Conservation (phyloP, 2,113 vertebrate genomes). For the Callorhinus ursinus region DNA sequence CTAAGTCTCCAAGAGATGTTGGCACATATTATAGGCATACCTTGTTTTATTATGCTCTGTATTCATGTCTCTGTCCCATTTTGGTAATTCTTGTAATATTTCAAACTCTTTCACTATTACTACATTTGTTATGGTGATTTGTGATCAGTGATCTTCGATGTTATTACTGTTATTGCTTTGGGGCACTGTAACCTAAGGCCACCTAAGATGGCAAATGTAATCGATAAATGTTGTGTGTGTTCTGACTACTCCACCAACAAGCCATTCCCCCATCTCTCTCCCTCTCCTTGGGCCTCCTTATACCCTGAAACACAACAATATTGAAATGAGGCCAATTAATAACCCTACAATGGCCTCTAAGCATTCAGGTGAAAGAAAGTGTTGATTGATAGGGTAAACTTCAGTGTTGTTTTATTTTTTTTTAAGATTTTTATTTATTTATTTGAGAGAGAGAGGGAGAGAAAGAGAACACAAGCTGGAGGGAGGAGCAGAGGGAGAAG, state of each 20-base stretch:
- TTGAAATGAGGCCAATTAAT: not conserved
- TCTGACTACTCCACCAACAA: not conserved
- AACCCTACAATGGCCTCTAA: not conserved
- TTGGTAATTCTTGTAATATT: not conserved
- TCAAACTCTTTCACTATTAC: not conserved
- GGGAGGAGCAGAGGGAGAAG: too few relatives aligned
- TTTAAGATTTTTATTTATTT: too few relatives aligned
- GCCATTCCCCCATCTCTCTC: not conserved
- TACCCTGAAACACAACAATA: not conserved
- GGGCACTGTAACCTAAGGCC: not conserved
- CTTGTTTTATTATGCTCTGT: not conserved
- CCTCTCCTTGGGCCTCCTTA: not conserved
- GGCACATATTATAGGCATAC: not conserved
- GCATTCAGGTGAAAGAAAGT: not conserved
- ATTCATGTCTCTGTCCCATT: not conserved
- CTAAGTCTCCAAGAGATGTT: not conserved
- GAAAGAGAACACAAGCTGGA: too few relatives aligned
- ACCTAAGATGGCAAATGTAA: not conserved
- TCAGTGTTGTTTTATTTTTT: not conserved
- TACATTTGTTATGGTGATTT: not conserved
- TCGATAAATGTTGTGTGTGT: not conserved
- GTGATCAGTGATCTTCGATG: not conserved
- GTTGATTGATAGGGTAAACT: not conserved
- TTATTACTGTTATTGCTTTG: not conserved
- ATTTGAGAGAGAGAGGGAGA: too few relatives aligned